A percentile compares a stretch with the other conserved stretches of the same genome.
Conservation (phyloP, 2,888 invertebrate genomes). For the Lepidocyrtinus sp. region DNA sequence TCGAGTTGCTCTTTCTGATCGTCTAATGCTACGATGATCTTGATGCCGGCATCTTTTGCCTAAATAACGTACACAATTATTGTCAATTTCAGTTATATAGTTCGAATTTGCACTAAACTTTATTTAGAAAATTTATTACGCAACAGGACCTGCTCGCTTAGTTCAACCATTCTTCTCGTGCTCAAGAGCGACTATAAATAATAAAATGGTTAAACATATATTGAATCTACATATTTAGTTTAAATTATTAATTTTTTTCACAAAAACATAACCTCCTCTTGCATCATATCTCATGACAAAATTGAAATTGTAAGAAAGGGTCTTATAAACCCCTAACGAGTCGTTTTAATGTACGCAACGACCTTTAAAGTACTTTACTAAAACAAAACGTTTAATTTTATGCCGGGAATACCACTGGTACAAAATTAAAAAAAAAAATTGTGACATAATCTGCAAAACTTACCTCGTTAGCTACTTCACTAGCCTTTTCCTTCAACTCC, state of each 20-base stretch:
- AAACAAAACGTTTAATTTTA: no score
- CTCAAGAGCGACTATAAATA: conserved; percentile 43
- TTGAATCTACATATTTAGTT: no score
- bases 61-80: background rate
- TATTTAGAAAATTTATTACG: background rate
- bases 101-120: background rate
- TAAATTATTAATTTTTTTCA: no score
- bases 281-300: no score
- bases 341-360: no score
- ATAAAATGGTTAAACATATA: background rate
- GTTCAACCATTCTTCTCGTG: conserved; percentile 57
- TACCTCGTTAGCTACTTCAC: conserved; percentile 59
- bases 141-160: conserved; percentile 50
- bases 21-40: conserved; percentile 57
- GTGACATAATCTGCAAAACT: background rate
- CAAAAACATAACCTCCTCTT: no score
- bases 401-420: background rate
- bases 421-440: background rate
- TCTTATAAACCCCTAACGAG: no score
- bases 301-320: no score
- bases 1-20: conserved; percentile 61
- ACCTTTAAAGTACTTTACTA: no score
- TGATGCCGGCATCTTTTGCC: conserved; percentile 61
- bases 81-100: background rate
- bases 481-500: conserved; percentile 40